phyloP scores from a whole-genome alignment of 2,888 invertebrate species.

The Archips crataeganus region DNA sequence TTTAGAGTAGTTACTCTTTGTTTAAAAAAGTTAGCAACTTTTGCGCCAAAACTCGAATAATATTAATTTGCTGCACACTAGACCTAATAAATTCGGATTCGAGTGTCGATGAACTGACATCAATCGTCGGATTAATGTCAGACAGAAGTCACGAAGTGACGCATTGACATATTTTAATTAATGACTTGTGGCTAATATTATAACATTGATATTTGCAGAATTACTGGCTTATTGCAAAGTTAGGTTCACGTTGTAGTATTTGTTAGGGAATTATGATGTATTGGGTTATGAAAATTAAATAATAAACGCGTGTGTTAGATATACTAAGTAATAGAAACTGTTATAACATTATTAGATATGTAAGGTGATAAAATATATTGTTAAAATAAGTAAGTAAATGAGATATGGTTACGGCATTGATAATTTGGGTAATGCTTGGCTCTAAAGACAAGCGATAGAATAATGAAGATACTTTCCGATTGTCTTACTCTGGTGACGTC shows the following conservation, averaged over 20 bases:
- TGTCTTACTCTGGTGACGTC: no score
- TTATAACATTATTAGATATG: no score
- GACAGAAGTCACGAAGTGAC: conserved; percentile 4
- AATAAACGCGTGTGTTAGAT: no score
- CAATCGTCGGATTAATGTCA: conserved; percentile 7
- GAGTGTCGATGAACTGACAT: background rate
- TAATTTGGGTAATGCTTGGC: no score
- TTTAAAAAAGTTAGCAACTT: background rate
- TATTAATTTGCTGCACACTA: background rate
- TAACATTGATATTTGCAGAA: background rate
- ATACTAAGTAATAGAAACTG: no score
- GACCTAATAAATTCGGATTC: background rate
- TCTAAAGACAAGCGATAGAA: no score
- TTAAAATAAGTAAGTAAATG: no score
- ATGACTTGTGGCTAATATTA: background rate
- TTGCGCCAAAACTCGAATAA: background rate
- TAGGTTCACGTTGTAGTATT: background rate
- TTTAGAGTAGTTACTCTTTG: no score
- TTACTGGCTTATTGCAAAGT: background rate
- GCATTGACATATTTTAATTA: background rate
- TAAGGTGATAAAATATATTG: no score
- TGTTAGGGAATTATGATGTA: background rate
- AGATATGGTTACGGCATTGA: no score
- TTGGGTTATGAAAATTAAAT: no score
- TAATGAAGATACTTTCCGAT: no score